phyloP scores from a whole-genome alignment of 2,113 vertebrate species.

The Ailurus styani region DNA sequence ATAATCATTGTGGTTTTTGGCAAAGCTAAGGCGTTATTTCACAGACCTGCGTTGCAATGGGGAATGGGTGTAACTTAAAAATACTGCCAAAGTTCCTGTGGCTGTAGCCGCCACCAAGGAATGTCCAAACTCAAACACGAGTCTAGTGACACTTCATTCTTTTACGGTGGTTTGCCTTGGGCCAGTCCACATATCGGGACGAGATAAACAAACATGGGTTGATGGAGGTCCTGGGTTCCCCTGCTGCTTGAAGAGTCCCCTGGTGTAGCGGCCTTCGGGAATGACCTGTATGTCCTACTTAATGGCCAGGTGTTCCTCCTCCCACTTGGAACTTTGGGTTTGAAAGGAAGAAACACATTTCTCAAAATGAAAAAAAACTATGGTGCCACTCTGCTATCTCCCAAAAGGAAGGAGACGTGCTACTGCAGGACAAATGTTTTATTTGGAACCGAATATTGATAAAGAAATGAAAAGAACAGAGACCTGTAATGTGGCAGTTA shows the following conservation, averaged over 20 bases:
- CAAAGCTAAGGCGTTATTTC: slow-evolving; percentile 58
- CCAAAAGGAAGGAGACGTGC: neutral
- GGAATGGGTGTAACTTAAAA: slow-evolving; percentile 57
- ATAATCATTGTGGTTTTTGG: slow-evolving; percentile 76
- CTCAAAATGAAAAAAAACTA: neutral
- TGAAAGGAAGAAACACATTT: neutral
- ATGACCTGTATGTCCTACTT: accelerated
- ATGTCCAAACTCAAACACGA: slow-evolving; percentile 66
- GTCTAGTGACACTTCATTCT: slow-evolving; percentile 41
- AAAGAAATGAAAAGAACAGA: slow-evolving; percentile 4
- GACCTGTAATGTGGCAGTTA: neutral
- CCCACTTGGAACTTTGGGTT: neutral
- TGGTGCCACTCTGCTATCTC: neutral
- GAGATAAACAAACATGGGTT: accelerated
- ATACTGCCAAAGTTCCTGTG: slow-evolving; percentile 77
- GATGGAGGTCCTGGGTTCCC: neutral
- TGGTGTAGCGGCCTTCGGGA: accelerated
- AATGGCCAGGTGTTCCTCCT: neutral
- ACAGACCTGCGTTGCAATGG: slow-evolving; percentile 35
- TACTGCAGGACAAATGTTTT: neutral
- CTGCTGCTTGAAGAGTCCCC: accelerated
- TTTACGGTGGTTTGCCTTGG: neutral
- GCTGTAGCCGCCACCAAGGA: slow-evolving; percentile 72
- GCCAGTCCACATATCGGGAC: accelerated
- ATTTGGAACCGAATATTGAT: neutral